phyloP scores from a whole-genome alignment of 2,113 vertebrate species.

The Leptobrachium leishanense region DNA sequence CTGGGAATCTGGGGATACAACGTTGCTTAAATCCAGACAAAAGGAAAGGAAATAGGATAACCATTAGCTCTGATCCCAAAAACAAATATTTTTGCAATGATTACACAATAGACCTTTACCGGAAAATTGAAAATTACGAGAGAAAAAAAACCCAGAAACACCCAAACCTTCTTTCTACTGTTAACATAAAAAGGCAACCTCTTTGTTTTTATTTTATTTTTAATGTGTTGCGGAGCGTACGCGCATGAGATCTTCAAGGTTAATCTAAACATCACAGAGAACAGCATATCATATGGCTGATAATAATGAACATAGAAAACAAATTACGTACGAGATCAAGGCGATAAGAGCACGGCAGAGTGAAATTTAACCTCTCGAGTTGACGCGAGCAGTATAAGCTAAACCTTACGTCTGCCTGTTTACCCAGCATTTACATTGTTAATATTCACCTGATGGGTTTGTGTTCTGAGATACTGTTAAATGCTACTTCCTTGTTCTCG shows the following conservation, averaged over 20 bases:
- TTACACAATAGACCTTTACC: constrained; percentile 26
- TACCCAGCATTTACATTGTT: no score
- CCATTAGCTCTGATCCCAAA: constrained; percentile 56
- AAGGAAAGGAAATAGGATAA: constrained; percentile 59
- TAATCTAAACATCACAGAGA: constrained; percentile 17
- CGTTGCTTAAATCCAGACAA: constrained; percentile 91
- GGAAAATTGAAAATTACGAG: constrained; percentile 26
- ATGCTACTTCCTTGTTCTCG: no score
- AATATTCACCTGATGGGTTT: no score
- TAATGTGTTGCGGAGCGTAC: no score
- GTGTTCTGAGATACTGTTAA: no score
- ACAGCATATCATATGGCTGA: not conserved
- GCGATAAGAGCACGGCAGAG: no score
- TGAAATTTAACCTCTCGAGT: no score
- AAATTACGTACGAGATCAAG: no score
- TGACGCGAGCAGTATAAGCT: no score
- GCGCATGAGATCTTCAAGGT: constrained; percentile 37
- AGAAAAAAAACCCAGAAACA: no score
- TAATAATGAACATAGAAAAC: not conserved
- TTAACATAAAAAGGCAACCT: constrained; percentile 17
- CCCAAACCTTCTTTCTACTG: constrained; percentile 13
- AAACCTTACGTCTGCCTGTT: no score
- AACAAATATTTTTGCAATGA: constrained; percentile 42
- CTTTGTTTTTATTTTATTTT: no score
- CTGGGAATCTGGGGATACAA: constrained; percentile 87